A percentile compares a stretch with the other conserved stretches of the same genome.
These are phyloP conservation scores for Prionailurus viverrinus DNA, from an alignment of 2,113 vertebrate genomes.

Conservation along the genomic window DNA sequence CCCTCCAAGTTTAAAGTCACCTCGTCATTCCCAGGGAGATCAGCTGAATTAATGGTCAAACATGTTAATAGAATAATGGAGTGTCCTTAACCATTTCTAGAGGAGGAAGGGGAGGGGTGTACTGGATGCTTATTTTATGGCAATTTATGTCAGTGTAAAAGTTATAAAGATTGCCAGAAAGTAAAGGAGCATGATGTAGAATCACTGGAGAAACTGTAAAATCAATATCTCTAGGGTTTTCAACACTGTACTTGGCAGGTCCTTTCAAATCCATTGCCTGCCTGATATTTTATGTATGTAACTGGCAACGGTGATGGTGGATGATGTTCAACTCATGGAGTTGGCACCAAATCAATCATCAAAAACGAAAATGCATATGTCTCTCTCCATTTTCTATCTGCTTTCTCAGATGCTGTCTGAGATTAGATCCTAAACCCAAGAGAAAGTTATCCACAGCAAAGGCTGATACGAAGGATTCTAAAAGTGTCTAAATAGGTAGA, in stretches of 20 bases:
- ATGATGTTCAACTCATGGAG: conserved; percentile 77
- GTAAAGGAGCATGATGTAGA: conserved; percentile 88
- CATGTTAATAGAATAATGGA: conserved; percentile 86
- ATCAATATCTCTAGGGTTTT: conserved; percentile 87
- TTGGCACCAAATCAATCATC: conserved; percentile 59
- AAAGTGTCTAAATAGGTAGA: conserved; percentile 28
- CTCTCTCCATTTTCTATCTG: conserved; percentile 67
- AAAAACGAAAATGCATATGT: conserved; percentile 66
- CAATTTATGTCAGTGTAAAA: conserved; percentile 89
- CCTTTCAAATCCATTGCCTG: conserved; percentile 83
- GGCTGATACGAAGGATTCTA: background rate
- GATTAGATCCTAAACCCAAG: conserved; percentile 58
- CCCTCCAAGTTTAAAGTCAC: conserved; percentile 73
- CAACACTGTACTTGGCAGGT: conserved; percentile 84
- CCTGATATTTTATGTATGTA: conserved; percentile 86
- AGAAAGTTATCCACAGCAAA: conserved; percentile 46
- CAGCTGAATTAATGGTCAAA: conserved; percentile 85
- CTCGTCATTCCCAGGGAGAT: conserved; percentile 76
- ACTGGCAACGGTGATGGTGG: conserved; percentile 74
- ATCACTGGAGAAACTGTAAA: conserved; percentile 88
- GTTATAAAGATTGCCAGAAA: conserved; percentile 88
- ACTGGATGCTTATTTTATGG: conserved; percentile 86
- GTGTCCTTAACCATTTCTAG: conserved; percentile 82
- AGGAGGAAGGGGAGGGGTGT: conserved; percentile 77
- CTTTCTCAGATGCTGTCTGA: conserved; percentile 57